Conservation (phyloP, 2,113 vertebrate genomes). For the Proterorhinus semilunaris region DNA sequence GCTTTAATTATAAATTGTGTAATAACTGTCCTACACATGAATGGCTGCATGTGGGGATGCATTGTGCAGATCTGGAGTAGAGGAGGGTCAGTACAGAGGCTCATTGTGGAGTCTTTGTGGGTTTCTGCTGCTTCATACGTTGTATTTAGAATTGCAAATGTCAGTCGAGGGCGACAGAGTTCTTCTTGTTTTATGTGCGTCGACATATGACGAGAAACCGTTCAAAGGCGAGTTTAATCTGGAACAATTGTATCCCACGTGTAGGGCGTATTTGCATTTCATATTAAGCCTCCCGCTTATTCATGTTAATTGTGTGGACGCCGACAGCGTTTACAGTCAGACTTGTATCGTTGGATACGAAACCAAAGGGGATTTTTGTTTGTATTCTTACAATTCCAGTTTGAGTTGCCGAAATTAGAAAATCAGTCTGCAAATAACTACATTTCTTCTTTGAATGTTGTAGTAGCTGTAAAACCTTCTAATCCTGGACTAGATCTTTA, state of each 20-base stretch:
- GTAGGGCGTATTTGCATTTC: constrained; percentile 40
- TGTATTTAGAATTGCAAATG: constrained; percentile 73
- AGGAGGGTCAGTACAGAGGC: constrained; percentile 63
- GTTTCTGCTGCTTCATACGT: constrained; percentile 62
- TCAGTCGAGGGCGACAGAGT: constrained; percentile 56
- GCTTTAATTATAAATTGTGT: constrained; percentile 9
- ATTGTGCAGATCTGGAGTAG: constrained; percentile 50
- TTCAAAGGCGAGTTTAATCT: constrained; percentile 42
- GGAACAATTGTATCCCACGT: constrained; percentile 43
- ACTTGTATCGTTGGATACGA: background rate
- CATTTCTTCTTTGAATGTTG: too few relatives aligned
- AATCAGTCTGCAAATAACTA: background rate
- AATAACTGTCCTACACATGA: background rate
- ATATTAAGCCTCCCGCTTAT: background rate
- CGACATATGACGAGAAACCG: constrained; percentile 51
- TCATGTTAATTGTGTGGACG: background rate
- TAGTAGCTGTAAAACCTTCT: too few relatives aligned
- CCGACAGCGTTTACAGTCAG: background rate
- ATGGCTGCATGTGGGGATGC: constrained; percentile 20
- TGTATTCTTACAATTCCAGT: background rate
- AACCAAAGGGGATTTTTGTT: background rate
- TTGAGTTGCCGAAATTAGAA: background rate
- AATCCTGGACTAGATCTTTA: too few relatives aligned
- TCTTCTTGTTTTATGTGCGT: constrained; percentile 62
- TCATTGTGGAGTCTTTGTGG: constrained; percentile 67